Conservation (phyloP, 1,140 invertebrate species). For the Oryctes rhinoceros region DNA sequence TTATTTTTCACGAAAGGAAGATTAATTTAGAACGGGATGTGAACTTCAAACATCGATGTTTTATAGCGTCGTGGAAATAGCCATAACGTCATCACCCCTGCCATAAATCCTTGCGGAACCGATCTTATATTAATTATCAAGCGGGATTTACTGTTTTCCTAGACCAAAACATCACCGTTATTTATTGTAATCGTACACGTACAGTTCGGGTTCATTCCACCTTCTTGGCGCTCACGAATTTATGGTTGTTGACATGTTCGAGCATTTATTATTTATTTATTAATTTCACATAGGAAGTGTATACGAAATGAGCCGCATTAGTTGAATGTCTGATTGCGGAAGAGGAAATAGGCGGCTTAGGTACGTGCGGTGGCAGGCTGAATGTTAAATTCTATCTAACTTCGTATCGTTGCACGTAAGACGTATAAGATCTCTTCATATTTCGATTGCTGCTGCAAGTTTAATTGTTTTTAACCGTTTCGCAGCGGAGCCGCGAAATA, state of each 20-base stretch:
- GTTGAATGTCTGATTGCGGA: constrained; percentile 38
- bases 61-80: too few relatives aligned
- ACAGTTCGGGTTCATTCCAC: constrained; percentile 1
- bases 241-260: constrained; percentile 39
- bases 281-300: constrained; percentile 40
- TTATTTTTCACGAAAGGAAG: too few relatives aligned
- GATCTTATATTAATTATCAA: too few relatives aligned
- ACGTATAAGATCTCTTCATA: neutral
- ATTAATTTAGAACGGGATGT: too few relatives aligned
- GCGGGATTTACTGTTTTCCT: too few relatives aligned
- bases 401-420: neutral
- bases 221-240: constrained; percentile 27
- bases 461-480: neutral
- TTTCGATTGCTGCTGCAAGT: neutral
- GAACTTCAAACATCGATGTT: too few relatives aligned
- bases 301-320: constrained; percentile 32
- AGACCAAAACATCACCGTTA: constrained; percentile 14
- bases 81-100: too few relatives aligned
- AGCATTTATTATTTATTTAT: constrained; percentile 36
- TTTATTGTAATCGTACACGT: neutral
- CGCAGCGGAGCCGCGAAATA: too few relatives aligned
- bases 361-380: constrained; percentile 26
- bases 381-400: constrained; percentile 16
- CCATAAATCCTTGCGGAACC: too few relatives aligned
- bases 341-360: constrained; percentile 35